Conservation (phyloP, 2,797 vertebrate genomes). For the Brachyalestes nurse region DNA sequence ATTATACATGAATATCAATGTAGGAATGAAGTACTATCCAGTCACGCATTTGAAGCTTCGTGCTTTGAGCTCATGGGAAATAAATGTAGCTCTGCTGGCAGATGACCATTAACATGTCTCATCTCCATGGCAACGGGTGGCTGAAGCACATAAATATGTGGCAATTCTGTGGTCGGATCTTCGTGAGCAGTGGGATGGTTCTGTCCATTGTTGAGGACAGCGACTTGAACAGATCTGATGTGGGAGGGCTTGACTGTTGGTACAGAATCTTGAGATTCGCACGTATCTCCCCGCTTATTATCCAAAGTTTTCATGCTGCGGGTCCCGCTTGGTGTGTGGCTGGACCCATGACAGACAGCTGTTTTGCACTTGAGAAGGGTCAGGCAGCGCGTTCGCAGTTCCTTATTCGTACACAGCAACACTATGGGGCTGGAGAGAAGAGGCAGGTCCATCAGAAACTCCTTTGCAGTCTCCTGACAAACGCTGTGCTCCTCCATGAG, state of each 20-base stretch:
- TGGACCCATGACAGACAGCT: background rate
- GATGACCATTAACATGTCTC: conserved; percentile 39
- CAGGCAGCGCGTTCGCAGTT: conserved; percentile 67
- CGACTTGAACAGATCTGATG: background rate
- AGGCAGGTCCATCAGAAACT: conserved; percentile 72
- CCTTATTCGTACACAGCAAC: conserved; percentile 75
- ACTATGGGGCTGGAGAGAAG: conserved; percentile 70
- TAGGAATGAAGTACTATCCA: background rate
- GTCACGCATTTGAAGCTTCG: background rate
- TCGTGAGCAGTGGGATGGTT: background rate
- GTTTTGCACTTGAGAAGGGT: conserved; percentile 56
- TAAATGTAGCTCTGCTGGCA: conserved; percentile 26
- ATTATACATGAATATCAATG: conserved; percentile 6
- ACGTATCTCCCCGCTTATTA: conserved; percentile 2
- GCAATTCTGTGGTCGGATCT: background rate
- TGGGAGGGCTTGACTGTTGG: background rate
- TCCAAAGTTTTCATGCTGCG: background rate
- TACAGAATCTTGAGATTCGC: conserved; percentile 5
- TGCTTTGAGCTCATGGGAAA: conserved; percentile 20
- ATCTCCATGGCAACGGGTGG: conserved; percentile 37
- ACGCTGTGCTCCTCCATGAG: conserved; percentile 65
- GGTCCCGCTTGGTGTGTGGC: background rate
- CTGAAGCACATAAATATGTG: background rate
- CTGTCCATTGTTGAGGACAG: background rate
- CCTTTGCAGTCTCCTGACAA: conserved; percentile 71